phyloP scores from a whole-genome alignment of 2,888 invertebrate genomes.

The Volucella zonaria region DNA sequence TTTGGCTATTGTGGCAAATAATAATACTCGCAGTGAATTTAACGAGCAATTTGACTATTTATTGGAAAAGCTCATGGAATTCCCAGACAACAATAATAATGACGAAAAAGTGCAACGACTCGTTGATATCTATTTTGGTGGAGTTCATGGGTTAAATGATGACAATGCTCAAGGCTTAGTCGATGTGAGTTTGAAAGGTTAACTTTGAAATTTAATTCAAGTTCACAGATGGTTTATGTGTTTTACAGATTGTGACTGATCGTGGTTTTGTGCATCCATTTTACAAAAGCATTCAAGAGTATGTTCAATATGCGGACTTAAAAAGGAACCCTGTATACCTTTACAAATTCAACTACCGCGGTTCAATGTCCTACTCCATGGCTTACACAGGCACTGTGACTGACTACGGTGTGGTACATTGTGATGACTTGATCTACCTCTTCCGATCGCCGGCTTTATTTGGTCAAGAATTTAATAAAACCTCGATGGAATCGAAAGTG shows the following conservation, averaged over 20 bases:
- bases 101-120: slow-evolving; percentile 74
- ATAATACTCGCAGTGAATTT: slow-evolving; percentile 77
- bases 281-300: slow-evolving; percentile 80
- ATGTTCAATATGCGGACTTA: slow-evolving; percentile 75
- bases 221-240: not conserved
- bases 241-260: slow-evolving; percentile 83
- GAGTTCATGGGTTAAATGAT: slow-evolving; percentile 77
- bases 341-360: slow-evolving; percentile 83
- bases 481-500: slow-evolving; percentile 80
- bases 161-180: slow-evolving; percentile 78
- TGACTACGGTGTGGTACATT: slow-evolving; percentile 83
- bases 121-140: slow-evolving; percentile 78
- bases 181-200: slow-evolving; percentile 73
- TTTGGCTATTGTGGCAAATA: slow-evolving; percentile 79
- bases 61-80: slow-evolving; percentile 78
- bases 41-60: slow-evolving; percentile 79
- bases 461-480: slow-evolving; percentile 78
- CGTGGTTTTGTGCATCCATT: slow-evolving; percentile 83
- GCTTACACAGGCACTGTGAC: slow-evolving; percentile 80
- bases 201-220: not conserved
- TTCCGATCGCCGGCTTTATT: slow-evolving; percentile 83
- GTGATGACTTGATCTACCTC: slow-evolving; percentile 84
- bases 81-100: slow-evolving; percentile 74
- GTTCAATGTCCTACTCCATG: slow-evolving; percentile 82
- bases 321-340: slow-evolving; percentile 82